Percentiles rank a stretch among this genome's conserved stretches.
phyloP scores from a whole-genome alignment of 2,797 vertebrate genomes.

The Typhlichthys eigenmanni region DNA sequence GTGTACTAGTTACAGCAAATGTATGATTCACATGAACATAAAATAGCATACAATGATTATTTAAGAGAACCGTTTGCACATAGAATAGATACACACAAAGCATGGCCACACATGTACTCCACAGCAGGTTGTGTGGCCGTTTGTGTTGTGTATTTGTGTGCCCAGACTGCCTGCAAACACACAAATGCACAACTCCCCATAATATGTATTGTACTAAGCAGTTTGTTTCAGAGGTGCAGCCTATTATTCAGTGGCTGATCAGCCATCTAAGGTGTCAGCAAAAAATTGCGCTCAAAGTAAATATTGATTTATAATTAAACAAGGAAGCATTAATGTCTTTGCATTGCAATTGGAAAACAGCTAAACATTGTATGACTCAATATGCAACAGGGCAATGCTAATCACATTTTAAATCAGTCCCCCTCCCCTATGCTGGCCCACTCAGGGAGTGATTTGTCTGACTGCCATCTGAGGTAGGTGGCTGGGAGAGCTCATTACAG shows the following conservation, averaged over 20 bases:
- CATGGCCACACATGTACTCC: no score
- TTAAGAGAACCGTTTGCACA: no score
- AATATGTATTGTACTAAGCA: constrained; percentile 25
- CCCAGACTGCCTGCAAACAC: not conserved
- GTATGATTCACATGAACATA: no score
- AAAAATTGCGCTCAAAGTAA: constrained; percentile 9
- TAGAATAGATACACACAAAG: no score
- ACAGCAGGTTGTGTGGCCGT: no score
- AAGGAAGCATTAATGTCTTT: constrained; percentile 47
- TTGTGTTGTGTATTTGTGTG: no score
- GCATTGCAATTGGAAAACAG: constrained; percentile 50
- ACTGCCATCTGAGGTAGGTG: not conserved
- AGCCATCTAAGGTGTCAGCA: constrained; percentile 40
- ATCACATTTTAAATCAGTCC: constrained; percentile 31
- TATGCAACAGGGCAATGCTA: constrained; percentile 32
- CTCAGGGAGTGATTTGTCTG: constrained; percentile 28
- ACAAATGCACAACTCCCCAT: not conserved
- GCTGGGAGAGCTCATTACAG: constrained; percentile 37
- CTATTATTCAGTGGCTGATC: constrained; percentile 25
- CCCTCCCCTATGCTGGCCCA: constrained; percentile 6
- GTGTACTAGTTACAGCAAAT: no score
- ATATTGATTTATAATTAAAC: constrained; percentile 56
- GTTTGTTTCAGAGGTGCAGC: constrained; percentile 7
- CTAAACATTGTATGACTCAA: constrained; percentile 50
- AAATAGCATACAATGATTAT: no score